A percentile compares a stretch with the other conserved stretches of the same genome.
These are phyloP conservation scores for Panurus biarmicus DNA, from an alignment of 2,113 vertebrate species.

Conservation along the genomic window DNA sequence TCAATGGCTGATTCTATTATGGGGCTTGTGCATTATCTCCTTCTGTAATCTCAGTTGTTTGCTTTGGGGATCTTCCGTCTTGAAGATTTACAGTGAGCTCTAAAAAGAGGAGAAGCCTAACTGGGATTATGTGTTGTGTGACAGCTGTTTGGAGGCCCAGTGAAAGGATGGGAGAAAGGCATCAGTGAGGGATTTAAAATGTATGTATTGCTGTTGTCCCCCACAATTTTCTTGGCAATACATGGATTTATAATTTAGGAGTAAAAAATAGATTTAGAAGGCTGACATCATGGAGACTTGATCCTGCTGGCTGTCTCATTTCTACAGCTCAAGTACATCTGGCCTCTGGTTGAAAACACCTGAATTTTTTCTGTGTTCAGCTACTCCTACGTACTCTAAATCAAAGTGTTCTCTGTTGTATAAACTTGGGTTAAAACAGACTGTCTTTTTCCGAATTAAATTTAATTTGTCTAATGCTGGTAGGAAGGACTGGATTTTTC, in stretches of 20 bases:
- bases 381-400: constrained; percentile 47
- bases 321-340: constrained; percentile 46
- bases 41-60: constrained; percentile 73
- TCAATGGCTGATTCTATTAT: constrained; percentile 65
- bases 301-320: constrained; percentile 51
- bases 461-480: constrained; percentile 29
- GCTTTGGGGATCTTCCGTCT: constrained; percentile 66
- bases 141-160: constrained; percentile 68
- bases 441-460: constrained; percentile 43
- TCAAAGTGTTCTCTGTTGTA: constrained; percentile 39
- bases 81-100: constrained; percentile 60
- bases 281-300: constrained; percentile 12
- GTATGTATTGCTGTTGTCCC: constrained; percentile 18
- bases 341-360: constrained; percentile 58
- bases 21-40: constrained; percentile 66
- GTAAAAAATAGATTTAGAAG: constrained; percentile 12
- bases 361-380: constrained; percentile 51
- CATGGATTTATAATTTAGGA: constrained; percentile 55
- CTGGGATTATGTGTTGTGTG: constrained; percentile 67
- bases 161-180: constrained; percentile 60
- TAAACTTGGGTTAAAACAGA: constrained; percentile 54
- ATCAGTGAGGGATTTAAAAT: constrained; percentile 52
- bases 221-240: constrained; percentile 29
- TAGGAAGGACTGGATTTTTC: constrained; percentile 69
- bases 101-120: constrained; percentile 58